A percentile compares a stretch with the other conserved stretches of the same genome.
Evolutionary conservation across 1,140 invertebrate species (phyloP).

Genomic region (Drosophila carrolli): DNA sequence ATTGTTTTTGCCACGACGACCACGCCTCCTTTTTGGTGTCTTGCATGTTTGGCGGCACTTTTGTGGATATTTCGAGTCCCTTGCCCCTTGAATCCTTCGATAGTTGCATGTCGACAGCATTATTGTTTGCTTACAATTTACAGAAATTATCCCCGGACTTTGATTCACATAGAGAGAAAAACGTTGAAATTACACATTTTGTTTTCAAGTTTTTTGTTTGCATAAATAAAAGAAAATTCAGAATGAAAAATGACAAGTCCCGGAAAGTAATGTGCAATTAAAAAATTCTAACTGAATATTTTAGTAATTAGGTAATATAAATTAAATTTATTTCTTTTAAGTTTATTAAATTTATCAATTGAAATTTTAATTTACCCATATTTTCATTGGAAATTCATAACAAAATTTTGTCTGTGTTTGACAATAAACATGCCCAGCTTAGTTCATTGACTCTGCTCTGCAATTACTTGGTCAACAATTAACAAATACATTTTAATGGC

Average conservation of each 20-base stretch:
- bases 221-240: not conserved
- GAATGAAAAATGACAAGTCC: too few relatives aligned
- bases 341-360: too few relatives aligned
- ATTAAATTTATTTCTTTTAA: not conserved
- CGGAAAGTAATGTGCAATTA: too few relatives aligned
- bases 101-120: constrained; percentile 73
- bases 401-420: not conserved
- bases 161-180: constrained; percentile 7
- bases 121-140: constrained; percentile 70
- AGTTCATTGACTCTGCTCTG: not conserved
- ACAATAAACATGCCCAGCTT: too few relatives aligned
- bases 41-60: constrained; percentile 75
- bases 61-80: constrained; percentile 23
- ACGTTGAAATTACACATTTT: too few relatives aligned
- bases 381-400: too few relatives aligned
- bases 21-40: constrained; percentile 22
- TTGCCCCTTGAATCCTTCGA: constrained; percentile 6
- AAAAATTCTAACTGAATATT: not conserved
- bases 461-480: not conserved
- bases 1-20: constrained; percentile 52
- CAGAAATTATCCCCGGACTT: constrained; percentile 53
- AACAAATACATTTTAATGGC: not conserved
- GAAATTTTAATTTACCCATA: too few relatives aligned
- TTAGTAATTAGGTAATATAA: too few relatives aligned
- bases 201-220: not conserved